Conservation (phyloP, 2,113 vertebrate genomes). For the Struthidea cinerea region DNA sequence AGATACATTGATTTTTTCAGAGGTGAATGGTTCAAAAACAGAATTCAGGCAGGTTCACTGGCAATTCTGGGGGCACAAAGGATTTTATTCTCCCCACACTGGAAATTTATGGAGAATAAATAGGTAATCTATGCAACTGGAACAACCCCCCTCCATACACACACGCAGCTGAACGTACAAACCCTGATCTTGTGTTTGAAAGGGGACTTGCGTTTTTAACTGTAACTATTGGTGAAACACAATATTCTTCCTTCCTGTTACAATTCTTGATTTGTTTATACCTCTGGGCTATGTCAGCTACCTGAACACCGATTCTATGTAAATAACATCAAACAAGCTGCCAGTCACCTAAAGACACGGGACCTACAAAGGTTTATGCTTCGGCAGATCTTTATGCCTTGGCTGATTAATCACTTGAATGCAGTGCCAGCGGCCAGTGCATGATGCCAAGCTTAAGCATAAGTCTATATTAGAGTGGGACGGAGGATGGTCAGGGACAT, state of each 20-base stretch:
- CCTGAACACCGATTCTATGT: neutral
- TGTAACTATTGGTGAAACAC: neutral
- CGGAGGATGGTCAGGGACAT: neutral
- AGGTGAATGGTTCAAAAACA: neutral
- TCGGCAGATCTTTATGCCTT: neutral
- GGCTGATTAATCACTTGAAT: neutral
- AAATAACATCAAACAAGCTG: neutral
- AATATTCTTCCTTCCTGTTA: neutral
- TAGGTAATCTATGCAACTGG: neutral
- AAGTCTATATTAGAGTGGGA: neutral
- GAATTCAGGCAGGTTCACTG: neutral
- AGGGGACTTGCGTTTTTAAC: neutral
- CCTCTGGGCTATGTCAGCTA: neutral
- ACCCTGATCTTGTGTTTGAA: neutral
- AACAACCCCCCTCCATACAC: accelerated
- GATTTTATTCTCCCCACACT: neutral
- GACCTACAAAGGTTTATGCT: neutral
- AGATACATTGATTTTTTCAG: neutral
- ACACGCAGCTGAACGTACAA: accelerated
- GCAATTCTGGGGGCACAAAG: neutral
- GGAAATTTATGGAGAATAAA: neutral
- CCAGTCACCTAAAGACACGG: neutral
- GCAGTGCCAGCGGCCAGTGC: neutral
- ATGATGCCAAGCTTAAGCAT: neutral
- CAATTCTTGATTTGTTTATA: neutral